phyloP scores from a whole-genome alignment of 35 echinoderm and acorn worm species.

The Apostichopus parvimensis region DNA sequence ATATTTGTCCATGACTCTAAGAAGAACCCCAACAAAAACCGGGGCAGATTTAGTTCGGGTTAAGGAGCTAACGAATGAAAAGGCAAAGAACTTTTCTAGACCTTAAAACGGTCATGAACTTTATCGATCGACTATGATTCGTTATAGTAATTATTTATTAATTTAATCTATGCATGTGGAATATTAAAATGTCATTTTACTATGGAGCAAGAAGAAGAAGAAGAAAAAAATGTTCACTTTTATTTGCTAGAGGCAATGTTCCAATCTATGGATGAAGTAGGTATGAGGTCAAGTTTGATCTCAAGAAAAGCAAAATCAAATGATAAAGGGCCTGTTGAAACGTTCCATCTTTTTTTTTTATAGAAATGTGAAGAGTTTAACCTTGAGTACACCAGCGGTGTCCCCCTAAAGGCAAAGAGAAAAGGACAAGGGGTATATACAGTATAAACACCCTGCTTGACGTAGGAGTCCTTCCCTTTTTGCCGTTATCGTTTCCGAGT shows the following conservation, averaged over 20 bases:
- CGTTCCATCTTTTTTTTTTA: background rate
- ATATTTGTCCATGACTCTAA: no score
- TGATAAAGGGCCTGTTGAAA: background rate
- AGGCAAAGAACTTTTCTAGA: background rate
- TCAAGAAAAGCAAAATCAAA: background rate
- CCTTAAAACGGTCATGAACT: conserved; percentile 8
- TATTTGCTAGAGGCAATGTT: background rate
- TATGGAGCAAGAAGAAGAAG: background rate
- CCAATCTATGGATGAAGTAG: background rate
- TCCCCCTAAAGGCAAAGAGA: background rate
- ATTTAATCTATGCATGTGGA: background rate
- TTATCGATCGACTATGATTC: background rate
- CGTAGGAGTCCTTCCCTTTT: no score
- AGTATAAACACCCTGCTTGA: no score
- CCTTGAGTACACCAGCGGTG: conserved; percentile 1
- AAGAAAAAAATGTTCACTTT: background rate
- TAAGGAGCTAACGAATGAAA: background rate
- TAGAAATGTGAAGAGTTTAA: background rate
- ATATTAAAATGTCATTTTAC: background rate
- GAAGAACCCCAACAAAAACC: no score
- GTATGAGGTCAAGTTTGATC: conserved; percentile 1
- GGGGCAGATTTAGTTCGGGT: no score
- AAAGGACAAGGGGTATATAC: background rate
- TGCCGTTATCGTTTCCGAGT: no score
- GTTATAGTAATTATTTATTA: background rate